phyloP scores from a whole-genome alignment of 2,113 vertebrate genomes.

The Elephantulus edwardii region DNA sequence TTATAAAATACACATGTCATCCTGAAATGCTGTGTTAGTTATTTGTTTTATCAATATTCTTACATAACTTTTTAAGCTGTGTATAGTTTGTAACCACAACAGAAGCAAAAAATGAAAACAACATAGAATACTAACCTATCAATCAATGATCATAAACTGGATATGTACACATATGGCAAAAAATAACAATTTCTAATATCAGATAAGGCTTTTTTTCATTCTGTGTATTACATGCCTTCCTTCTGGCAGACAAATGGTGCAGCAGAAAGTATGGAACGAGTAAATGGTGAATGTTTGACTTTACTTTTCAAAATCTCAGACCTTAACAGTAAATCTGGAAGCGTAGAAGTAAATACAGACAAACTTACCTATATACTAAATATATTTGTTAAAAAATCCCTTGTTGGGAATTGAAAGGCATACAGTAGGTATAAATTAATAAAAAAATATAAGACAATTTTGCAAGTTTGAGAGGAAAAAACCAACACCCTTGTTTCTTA shows the following conservation, averaged over 20 bases:
- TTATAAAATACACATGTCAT: background rate
- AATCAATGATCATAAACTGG: background rate
- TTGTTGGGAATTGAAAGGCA: background rate
- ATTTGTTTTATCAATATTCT: background rate
- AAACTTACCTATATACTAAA: no score
- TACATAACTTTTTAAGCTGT: slow-evolving; percentile 7
- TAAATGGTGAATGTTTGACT: no score
- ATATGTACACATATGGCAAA: background rate
- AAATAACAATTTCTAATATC: background rate
- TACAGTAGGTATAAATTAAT: background rate
- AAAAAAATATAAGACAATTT: background rate
- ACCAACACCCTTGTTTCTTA: background rate
- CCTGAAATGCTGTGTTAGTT: background rate
- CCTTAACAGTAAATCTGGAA: slow-evolving; percentile 4
- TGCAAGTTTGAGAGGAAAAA: background rate
- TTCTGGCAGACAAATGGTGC: background rate
- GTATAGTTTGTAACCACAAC: background rate
- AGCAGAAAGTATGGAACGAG: no score
- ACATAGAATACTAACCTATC: background rate
- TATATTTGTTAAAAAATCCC: no score
- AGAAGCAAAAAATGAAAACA: background rate
- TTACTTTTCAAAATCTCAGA: no score
- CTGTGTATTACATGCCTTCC: background rate
- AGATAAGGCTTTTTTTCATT: background rate
- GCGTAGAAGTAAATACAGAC: no score